These are phyloP conservation scores for Carassius gibelio DNA, from an alignment of 2,113 vertebrate genomes.

Conservation along the genomic window DNA sequence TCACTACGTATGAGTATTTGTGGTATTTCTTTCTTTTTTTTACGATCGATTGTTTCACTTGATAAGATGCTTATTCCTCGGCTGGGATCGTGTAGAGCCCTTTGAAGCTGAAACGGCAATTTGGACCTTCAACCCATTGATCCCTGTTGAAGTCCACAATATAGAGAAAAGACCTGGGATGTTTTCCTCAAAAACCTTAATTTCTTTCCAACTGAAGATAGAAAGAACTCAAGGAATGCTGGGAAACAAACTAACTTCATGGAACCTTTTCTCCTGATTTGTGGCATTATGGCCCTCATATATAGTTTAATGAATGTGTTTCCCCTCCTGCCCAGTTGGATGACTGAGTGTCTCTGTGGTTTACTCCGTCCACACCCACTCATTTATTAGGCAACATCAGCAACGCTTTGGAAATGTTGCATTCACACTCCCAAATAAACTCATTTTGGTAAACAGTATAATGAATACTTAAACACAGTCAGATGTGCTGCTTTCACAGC, in stretches of 20 bases:
- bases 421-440: not conserved
- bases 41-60: too few relatives aligned
- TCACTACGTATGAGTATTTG: too few relatives aligned
- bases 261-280: not conserved
- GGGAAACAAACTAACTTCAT: not conserved
- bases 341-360: not conserved
- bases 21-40: too few relatives aligned
- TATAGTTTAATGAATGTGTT: not conserved
- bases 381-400: constrained; percentile 11
- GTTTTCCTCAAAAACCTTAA: too few relatives aligned
- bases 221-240: not conserved
- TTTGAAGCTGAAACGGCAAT: too few relatives aligned
- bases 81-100: too few relatives aligned
- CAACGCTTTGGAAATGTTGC: not conserved
- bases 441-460: constrained; percentile 4
- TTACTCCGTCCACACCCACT: not conserved
- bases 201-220: too few relatives aligned
- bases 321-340: not conserved
- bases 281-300: not conserved
- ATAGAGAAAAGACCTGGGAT: too few relatives aligned
- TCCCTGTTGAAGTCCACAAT: too few relatives aligned
- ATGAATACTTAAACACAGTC: constrained; percentile 6
- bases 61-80: too few relatives aligned
- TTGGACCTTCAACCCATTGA: too few relatives aligned
- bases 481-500: not conserved